Conservation (phyloP, 2,888 invertebrate genomes). For the Terebella lapidaria region DNA sequence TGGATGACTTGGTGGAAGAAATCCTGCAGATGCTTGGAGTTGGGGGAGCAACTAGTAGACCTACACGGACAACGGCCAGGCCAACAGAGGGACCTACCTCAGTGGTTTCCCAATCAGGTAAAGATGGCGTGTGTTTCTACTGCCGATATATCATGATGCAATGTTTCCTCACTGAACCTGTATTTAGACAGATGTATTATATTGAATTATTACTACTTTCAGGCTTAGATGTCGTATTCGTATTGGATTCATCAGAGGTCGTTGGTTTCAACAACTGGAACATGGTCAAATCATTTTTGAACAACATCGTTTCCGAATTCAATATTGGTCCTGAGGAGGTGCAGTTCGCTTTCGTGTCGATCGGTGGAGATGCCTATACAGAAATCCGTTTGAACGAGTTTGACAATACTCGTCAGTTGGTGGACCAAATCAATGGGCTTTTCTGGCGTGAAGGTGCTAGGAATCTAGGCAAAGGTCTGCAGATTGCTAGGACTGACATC, state of each 20-base stretch:
- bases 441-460: background rate
- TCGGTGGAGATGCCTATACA: background rate
- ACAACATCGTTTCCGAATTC: background rate
- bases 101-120: too few relatives aligned
- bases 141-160: too few relatives aligned
- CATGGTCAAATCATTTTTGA: background rate
- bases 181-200: too few relatives aligned
- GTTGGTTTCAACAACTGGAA: background rate
- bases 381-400: background rate
- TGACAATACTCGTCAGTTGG: background rate
- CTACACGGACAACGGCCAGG: too few relatives aligned
- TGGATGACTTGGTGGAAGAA: too few relatives aligned
- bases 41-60: too few relatives aligned
- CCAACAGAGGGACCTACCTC: too few relatives aligned
- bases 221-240: background rate
- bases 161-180: too few relatives aligned
- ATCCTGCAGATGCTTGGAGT: too few relatives aligned
- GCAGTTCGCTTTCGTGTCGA: background rate
- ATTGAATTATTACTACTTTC: too few relatives aligned
- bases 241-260: background rate
- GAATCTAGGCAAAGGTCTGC: background rate
- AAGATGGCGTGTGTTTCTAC: too few relatives aligned
- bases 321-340: background rate
- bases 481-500: background rate
- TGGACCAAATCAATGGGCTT: background rate